phyloP scores from a whole-genome alignment of 2,797 vertebrate genomes.

The Tapirus indicus region DNA sequence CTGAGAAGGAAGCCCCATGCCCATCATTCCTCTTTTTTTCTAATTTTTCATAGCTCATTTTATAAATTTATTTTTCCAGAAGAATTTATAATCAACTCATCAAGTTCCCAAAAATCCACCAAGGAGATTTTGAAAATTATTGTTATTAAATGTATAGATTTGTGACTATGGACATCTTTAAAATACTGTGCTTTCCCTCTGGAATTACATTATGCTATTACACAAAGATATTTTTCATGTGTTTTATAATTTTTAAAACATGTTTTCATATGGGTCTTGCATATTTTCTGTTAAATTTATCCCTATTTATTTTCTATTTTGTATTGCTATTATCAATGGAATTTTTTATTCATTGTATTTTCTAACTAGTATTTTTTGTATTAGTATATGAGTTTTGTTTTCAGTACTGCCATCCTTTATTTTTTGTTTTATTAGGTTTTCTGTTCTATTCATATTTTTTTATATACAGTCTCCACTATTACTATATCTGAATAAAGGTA shows the following conservation, averaged over 20 bases:
- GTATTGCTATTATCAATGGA: neutral
- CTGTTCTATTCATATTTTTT: neutral
- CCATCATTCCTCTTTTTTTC: neutral
- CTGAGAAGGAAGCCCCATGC: neutral
- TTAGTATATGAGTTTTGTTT: slow-evolving; percentile 24
- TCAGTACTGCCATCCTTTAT: neutral
- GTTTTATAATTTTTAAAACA: slow-evolving; percentile 10
- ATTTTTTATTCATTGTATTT: slow-evolving; percentile 2
- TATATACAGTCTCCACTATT: neutral
- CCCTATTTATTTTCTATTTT: neutral
- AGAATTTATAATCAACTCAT: neutral
- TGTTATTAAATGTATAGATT: neutral
- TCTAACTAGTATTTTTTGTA: neutral
- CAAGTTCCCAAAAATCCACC: neutral
- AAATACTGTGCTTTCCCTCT: neutral
- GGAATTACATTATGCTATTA: neutral
- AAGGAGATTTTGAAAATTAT: neutral
- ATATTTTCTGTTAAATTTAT: slow-evolving; percentile 3
- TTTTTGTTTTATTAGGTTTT: slow-evolving; percentile 14
- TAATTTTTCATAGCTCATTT: neutral
- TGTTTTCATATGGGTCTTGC: neutral
- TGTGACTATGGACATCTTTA: neutral
- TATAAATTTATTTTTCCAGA: slow-evolving; percentile 12
- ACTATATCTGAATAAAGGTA: neutral
- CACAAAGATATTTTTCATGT: neutral